Percentiles rank a stretch among this genome's conserved stretches.
These are phyloP conservation scores for Antennarius maculatus DNA, from an alignment of 2,797 vertebrate genomes.

Conservation along the genomic window DNA sequence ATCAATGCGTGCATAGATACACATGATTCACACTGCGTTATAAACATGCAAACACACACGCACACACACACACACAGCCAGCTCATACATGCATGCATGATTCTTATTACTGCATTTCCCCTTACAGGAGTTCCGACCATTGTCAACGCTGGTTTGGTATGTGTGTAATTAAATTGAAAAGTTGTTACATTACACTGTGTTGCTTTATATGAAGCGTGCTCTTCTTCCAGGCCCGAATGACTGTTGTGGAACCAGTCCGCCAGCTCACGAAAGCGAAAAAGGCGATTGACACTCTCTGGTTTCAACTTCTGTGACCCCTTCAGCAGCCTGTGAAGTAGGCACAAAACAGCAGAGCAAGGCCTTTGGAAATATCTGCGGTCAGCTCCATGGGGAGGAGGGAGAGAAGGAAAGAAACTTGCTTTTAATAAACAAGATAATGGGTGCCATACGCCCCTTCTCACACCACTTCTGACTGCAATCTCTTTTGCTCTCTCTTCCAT, in stretches of 20 bases:
- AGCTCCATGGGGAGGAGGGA: constrained; percentile 77
- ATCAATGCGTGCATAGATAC: constrained; percentile 35
- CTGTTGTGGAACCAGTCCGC: no score
- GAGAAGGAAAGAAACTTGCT: constrained; percentile 78
- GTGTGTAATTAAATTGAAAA: no score
- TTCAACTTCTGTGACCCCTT: constrained; percentile 79
- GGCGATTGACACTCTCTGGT: constrained; percentile 66
- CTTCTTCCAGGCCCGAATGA: no score
- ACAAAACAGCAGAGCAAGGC: constrained; percentile 69
- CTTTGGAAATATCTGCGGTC: constrained; percentile 88
- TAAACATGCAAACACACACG: constrained; percentile 33
- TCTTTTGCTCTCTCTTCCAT: constrained; percentile 23
- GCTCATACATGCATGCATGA: no score
- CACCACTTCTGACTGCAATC: constrained; percentile 65
- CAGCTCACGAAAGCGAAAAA: constrained; percentile 33
- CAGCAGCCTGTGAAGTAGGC: constrained; percentile 74
- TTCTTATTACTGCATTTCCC: no score
- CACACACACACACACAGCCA: constrained; percentile 4
- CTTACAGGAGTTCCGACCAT: no score
- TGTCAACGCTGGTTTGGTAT: no score
- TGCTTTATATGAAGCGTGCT: no score
- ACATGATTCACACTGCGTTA: constrained; percentile 44
- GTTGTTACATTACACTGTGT: no score
- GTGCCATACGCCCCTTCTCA: constrained; percentile 83
- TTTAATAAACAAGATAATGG: constrained; percentile 94